These are phyloP conservation scores for Eudasyphora cyanicolor DNA, from an alignment of 2,888 invertebrate genomes.

Conservation along the genomic window DNA sequence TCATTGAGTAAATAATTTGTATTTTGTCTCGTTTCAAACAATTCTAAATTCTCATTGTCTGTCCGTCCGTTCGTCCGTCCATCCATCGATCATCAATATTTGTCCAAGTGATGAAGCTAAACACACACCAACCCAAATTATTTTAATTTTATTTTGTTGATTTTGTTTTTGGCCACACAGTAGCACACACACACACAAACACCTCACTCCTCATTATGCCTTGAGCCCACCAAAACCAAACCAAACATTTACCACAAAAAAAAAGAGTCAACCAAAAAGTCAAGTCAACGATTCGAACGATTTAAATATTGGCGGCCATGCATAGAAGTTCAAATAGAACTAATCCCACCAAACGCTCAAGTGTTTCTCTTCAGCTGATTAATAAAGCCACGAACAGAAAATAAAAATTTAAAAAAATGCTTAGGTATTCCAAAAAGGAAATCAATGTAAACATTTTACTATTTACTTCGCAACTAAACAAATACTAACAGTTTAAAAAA, in stretches of 20 bases:
- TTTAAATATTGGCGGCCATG: slow-evolving; percentile 69
- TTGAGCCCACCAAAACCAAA: slow-evolving; percentile 38
- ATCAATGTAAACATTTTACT: slow-evolving; percentile 73
- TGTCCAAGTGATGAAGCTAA: slow-evolving; percentile 65
- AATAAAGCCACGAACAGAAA: slow-evolving; percentile 67
- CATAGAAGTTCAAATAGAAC: slow-evolving; percentile 78
- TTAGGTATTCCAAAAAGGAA: no score
- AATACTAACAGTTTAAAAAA: slow-evolving; percentile 37
- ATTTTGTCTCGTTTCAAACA: slow-evolving; percentile 50
- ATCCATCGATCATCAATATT: slow-evolving; percentile 57
- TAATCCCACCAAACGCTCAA: slow-evolving; percentile 78
- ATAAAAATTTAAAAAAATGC: slow-evolving; percentile 63
- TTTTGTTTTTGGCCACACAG: slow-evolving; percentile 58
- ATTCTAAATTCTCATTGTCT: slow-evolving; percentile 60
- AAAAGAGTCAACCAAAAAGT: not conserved
- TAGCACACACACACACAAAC: not conserved
- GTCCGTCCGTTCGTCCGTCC: slow-evolving; percentile 10
- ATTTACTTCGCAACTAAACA: slow-evolving; percentile 70
- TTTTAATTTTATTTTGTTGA: not conserved
- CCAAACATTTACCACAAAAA: not conserved
- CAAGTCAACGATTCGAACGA: slow-evolving; percentile 13
- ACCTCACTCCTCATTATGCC: not conserved
- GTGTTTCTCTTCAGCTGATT: slow-evolving; percentile 75
- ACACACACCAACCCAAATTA: no score
- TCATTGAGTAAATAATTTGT: slow-evolving; percentile 58